These are phyloP conservation scores for Zaprionus gabonicus DNA, from an alignment of 1,140 invertebrate genomes.

Conservation along the genomic window DNA sequence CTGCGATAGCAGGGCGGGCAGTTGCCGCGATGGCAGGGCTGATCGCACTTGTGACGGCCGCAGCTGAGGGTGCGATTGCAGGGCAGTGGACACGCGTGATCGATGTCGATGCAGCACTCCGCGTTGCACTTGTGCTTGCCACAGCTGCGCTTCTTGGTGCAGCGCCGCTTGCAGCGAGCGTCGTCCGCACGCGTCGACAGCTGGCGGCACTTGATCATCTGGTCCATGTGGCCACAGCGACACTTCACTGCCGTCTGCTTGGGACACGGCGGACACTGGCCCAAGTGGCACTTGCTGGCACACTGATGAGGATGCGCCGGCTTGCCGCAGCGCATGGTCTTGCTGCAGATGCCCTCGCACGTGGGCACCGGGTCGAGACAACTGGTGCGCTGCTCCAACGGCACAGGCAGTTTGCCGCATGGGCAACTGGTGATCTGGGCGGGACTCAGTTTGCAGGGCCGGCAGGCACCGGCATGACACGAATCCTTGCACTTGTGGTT, in stretches of 20 bases:
- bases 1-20: conserved; percentile 93
- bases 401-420: conserved; percentile 90
- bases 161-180: conserved; percentile 93
- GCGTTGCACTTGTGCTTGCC: conserved; percentile 95
- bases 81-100: conserved; percentile 93
- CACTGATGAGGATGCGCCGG: conserved; percentile 89
- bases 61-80: conserved; percentile 93
- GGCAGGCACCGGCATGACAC: conserved; percentile 90
- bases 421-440: conserved; percentile 90
- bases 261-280: conserved; percentile 92
- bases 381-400: conserved; percentile 85
- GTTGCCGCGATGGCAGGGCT: conserved; percentile 94
- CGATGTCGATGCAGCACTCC: conserved; percentile 93
- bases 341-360: conserved; percentile 93
- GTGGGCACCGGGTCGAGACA: conserved; percentile 95
- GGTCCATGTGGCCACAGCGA: conserved; percentile 95
- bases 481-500: conserved; percentile 90
- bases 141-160: conserved; percentile 92
- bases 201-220: conserved; percentile 92
- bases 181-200: conserved; percentile 89
- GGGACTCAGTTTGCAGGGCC: conserved; percentile 87
- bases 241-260: conserved; percentile 92
- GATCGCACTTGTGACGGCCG: conserved; percentile 94
- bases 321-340: conserved; percentile 92
- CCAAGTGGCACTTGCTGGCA: conserved; percentile 89